Conservation (phyloP, 2,888 invertebrate species). For the Electrophaes corylata region DNA sequence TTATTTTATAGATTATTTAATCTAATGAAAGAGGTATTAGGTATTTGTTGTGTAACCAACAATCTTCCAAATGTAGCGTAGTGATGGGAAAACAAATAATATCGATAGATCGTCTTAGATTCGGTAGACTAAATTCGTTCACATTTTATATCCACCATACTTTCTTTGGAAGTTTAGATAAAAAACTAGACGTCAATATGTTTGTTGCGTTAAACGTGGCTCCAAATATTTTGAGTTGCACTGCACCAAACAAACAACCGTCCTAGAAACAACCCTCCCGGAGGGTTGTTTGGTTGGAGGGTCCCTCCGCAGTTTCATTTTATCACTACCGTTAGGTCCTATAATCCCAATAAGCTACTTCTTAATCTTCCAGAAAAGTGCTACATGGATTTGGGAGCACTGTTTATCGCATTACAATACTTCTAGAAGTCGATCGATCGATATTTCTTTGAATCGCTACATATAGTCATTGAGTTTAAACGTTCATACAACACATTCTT, state of each 20-base stretch:
- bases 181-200: no score
- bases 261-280: no score
- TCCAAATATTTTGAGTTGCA: no score
- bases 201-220: no score
- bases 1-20: neutral
- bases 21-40: constrained; percentile 4
- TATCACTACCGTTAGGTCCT: no score
- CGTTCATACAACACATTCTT: constrained; percentile 57
- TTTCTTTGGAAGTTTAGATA: no score
- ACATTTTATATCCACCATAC: no score
- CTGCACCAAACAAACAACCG: no score
- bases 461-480: constrained; percentile 65
- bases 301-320: no score
- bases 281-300: no score
- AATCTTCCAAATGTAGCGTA: constrained; percentile 33
- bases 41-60: constrained; percentile 3
- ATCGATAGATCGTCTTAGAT: constrained; percentile 24
- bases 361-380: neutral
- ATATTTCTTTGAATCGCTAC: constrained; percentile 57
- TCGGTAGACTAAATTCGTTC: no score
- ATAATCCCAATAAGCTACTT: no score
- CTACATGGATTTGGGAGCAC: neutral
- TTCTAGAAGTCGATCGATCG: constrained; percentile 51
- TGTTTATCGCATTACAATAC: neutral
- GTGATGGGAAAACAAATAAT: constrained; percentile 21